Conservation (phyloP, 2,888 invertebrate species). For the Invenusta paracnida region DNA sequence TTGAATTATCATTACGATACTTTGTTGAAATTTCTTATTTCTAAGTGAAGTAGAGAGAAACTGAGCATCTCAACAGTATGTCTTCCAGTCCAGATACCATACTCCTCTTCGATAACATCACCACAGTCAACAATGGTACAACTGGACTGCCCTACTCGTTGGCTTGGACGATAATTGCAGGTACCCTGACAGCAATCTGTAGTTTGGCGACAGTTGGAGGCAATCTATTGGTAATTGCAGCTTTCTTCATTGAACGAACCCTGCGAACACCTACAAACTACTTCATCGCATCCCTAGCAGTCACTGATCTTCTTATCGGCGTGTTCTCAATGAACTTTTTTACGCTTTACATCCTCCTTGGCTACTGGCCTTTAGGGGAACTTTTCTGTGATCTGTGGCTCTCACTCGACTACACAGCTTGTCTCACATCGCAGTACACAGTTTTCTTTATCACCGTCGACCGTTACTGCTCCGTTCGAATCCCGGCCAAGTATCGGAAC, state of each 20-base stretch:
- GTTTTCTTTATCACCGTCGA: constrained; percentile 97
- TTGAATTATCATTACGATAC: too few relatives aligned
- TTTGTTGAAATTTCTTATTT: too few relatives aligned
- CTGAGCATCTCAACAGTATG: too few relatives aligned
- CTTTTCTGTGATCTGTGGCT: constrained; percentile 94
- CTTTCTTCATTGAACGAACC: constrained; percentile 86
- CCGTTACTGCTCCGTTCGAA: constrained; percentile 94
- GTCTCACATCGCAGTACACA: constrained; percentile 96
- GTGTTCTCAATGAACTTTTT: constrained; percentile 97
- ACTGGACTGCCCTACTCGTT: constrained; percentile 30
- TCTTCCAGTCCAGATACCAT: too few relatives aligned
- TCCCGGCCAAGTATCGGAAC: constrained; percentile 88
- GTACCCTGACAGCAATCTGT: neutral
- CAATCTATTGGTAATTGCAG: constrained; percentile 86
- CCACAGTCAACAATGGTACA: neutral
- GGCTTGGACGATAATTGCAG: neutral
- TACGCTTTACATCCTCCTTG: constrained; percentile 90
- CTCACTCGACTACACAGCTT: constrained; percentile 96
- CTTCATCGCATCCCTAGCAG: constrained; percentile 94
- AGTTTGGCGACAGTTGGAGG: constrained; percentile 63
- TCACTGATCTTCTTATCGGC: constrained; percentile 93
- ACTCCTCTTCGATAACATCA: too few relatives aligned
- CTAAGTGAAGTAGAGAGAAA: too few relatives aligned
- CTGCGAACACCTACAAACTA: constrained; percentile 93
- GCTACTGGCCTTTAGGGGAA: constrained; percentile 92